These are phyloP conservation scores for Euclidia mi DNA, from an alignment of 2,888 invertebrate species.

Conservation along the genomic window DNA sequence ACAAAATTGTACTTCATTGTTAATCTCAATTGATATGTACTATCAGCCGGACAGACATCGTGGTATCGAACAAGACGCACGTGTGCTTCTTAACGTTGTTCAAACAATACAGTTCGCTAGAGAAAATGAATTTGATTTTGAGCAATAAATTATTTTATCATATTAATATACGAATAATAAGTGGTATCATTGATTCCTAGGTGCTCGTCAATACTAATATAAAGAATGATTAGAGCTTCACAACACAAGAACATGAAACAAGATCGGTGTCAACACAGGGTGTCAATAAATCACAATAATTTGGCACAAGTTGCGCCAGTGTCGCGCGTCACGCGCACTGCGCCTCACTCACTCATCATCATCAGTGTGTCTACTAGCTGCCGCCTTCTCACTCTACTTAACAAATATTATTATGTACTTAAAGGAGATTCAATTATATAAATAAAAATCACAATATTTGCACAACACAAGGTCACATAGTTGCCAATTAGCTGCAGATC, in stretches of 20 bases:
- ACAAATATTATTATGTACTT: neutral
- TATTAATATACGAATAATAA: neutral
- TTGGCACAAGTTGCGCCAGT: constrained; percentile 46
- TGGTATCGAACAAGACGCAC: no score
- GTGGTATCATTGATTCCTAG: neutral
- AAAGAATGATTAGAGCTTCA: constrained; percentile 18
- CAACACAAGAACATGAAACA: constrained; percentile 15
- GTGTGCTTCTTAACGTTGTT: neutral
- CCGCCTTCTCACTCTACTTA: neutral
- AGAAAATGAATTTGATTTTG: constrained; percentile 22
- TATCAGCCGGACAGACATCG: neutral
- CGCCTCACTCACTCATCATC: no score
- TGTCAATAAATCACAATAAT: constrained; percentile 38
- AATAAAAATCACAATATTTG: constrained; percentile 39
- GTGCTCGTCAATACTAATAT: neutral
- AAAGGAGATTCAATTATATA: constrained; percentile 4
- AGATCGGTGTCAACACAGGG: no score
- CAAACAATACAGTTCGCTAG: no score
- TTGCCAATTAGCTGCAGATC: constrained; percentile 14
- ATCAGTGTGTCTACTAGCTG: neutral
- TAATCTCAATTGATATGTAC: constrained; percentile 42
- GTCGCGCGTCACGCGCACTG: no score
- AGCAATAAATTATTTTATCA: constrained; percentile 27
- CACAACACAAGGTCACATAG: constrained; percentile 46
- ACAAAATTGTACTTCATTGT: constrained; percentile 3